These are phyloP conservation scores for Meandrusa payeni DNA, from an alignment of 2,888 invertebrate species.

Conservation along the genomic window DNA sequence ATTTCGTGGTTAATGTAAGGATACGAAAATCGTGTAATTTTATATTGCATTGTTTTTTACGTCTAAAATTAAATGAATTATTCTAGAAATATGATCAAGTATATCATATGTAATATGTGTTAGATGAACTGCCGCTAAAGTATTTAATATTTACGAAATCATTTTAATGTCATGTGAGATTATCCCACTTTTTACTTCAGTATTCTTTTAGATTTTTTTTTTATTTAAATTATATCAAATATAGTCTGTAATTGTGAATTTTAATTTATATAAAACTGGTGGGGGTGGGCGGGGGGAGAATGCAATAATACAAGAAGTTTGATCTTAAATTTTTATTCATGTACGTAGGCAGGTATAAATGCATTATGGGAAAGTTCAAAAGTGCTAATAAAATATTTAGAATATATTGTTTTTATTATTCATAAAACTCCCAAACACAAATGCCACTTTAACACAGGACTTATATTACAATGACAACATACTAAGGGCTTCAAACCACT, in stretches of 20 bases:
- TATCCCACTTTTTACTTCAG: slow-evolving; percentile 7
- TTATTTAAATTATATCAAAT: neutral
- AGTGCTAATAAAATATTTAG: slow-evolving; percentile 41
- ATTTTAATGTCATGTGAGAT: neutral
- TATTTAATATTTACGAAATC: slow-evolving; percentile 18
- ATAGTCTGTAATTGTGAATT: neutral
- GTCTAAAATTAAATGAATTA: slow-evolving; percentile 40
- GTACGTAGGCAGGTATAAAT: slow-evolving; percentile 56
- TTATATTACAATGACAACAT: slow-evolving; percentile 24
- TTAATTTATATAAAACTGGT: slow-evolving; percentile 25
- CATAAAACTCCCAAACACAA: slow-evolving; percentile 14
- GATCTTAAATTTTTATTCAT: slow-evolving; percentile 40
- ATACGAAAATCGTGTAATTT: slow-evolving; percentile 34
- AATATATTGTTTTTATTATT: slow-evolving; percentile 27
- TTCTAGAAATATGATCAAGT: slow-evolving; percentile 26
- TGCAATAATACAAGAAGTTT: slow-evolving; percentile 28
- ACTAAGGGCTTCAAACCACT: no score
- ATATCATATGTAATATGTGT: slow-evolving; percentile 28
- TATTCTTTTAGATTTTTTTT: slow-evolving; percentile 5
- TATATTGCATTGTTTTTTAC: slow-evolving; percentile 34
- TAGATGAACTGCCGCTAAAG: slow-evolving; percentile 25
- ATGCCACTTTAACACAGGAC: slow-evolving; percentile 7
- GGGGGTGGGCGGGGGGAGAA: no score
- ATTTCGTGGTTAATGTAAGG: slow-evolving; percentile 34
- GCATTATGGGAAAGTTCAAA: slow-evolving; percentile 59